A percentile compares a stretch with the other conserved stretches of the same genome.
phyloP scores from a whole-genome alignment of 2,113 vertebrate genomes.

The Pygoscelis antarcticus region DNA sequence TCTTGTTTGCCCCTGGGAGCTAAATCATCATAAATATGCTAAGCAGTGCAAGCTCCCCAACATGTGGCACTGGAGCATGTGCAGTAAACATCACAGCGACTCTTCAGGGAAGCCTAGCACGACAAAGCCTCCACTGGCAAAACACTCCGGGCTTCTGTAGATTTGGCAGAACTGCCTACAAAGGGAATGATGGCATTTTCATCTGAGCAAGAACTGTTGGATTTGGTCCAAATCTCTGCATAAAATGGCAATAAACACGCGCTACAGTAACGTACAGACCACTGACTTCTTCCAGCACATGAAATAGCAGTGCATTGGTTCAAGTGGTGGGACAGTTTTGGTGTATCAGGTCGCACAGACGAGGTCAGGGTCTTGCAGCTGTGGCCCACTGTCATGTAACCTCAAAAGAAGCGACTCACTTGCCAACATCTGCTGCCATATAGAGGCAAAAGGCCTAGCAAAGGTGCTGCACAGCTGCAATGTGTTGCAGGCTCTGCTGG shows the following conservation, averaged over 20 bases:
- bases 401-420: neutral
- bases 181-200: neutral
- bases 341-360: neutral
- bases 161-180: neutral
- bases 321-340: neutral
- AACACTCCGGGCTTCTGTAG: neutral
- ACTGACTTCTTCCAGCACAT: neutral
- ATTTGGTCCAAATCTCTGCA: neutral
- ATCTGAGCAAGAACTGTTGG: neutral
- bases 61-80: conserved; percentile 34
- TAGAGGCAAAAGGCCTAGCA: neutral
- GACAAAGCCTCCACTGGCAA: neutral
- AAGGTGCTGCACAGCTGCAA: neutral
- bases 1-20: conserved; percentile 17
- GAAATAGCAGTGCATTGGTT: neutral
- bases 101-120: conserved; percentile 17
- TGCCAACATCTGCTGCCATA: neutral
- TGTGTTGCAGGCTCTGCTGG: neutral
- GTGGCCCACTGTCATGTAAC: neutral
- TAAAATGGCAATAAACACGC: neutral
- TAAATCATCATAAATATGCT: conserved; percentile 59
- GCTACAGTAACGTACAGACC: neutral
- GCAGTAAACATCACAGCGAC: conserved; percentile 8
- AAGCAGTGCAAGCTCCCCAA: conserved; percentile 52
- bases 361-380: neutral